Base-by-base conservation (phyloP, 2,888 invertebrate genomes). In the Stictocephala bisonia region DNA sequence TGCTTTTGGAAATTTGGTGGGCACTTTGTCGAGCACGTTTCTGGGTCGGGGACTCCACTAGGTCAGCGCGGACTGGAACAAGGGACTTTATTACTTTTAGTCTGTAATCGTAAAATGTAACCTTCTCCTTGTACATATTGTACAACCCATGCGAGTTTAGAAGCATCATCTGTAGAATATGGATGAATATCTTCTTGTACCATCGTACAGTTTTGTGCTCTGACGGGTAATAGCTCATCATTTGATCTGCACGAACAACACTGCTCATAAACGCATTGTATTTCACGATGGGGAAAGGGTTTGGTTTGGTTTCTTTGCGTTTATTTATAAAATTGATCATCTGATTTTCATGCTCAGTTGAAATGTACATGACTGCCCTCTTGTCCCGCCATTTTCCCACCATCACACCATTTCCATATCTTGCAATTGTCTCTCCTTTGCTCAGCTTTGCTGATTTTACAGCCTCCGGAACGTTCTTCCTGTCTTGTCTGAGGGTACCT, bases 371-470 rank as follows among this genome's bases (percentile, higher is more conserved):
- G n/a, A n/a, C n/a, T n/a, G n/a, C n/a, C 27, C 24, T 51, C 13
- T 51, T 51, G 22, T 51, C 51, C 22, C 51, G 18, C 51, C 51
- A 51, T 51, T 51, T 51, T 3, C 53, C 53, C n/a, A 53, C 27
- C 53, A 53, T 53, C 13, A 53, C 27, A 27, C 53, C n/a, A 27
- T 53, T 53, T 15, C 53, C 53, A 26, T 53, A 53, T 6, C 53
- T 24, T 26, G 27, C 53, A 27, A 53, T 53, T 7, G 53, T 53
- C 20, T 53, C 53, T 3, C 53, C 53, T 27, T 24, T 26, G 15
- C 27, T 3, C 2, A 53, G 53, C 2, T 24, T 26, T 6, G 26
- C 27, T 3, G 2, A 3, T 27, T 26, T 53, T 7, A 53, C 53
- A 9, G 24, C 27, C 9, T 4, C 27, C n/a, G 53, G 53, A 2